Evolutionary conservation across 1,140 invertebrate genomes (phyloP).

Genomic region (Harlomillsia oculata): DNA sequence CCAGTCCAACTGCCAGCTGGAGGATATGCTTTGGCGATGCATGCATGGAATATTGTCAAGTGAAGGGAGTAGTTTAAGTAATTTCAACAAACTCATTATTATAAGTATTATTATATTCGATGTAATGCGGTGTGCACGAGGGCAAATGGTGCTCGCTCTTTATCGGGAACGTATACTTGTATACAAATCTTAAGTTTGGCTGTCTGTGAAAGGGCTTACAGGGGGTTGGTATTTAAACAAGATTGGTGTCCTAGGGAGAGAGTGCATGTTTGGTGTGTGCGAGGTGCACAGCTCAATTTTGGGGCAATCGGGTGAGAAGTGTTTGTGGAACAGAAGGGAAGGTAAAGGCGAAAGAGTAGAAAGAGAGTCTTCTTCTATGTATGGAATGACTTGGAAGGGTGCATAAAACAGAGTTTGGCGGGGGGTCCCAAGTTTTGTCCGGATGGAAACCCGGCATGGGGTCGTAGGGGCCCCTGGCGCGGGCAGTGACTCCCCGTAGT

Average conservation of each 20-base stretch:
- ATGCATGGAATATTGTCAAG: no score
- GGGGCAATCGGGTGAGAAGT: slow-evolving; percentile 21
- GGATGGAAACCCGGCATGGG: slow-evolving; percentile 26
- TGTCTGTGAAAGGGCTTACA: slow-evolving; percentile 13
- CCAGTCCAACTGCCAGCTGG: no score
- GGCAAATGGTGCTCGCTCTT: no score
- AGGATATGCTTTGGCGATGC: no score
- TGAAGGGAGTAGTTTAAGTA: no score
- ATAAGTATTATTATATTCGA: no score
- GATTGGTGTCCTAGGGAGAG: slow-evolving; percentile 18
- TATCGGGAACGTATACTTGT: no score
- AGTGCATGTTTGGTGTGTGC: slow-evolving; percentile 11
- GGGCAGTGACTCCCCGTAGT: slow-evolving; percentile 20
- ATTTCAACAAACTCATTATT: no score
- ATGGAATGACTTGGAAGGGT: slow-evolving; percentile 12
- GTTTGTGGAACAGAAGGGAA: neutral
- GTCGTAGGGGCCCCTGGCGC: slow-evolving; percentile 8
- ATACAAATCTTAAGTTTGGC: no score
- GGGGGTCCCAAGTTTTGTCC: slow-evolving; percentile 29
- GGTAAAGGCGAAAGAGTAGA: neutral
- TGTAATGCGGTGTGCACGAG: neutral
- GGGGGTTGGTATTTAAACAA: slow-evolving; percentile 24
- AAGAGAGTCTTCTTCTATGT: slow-evolving; percentile 14
- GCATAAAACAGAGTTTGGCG: slow-evolving; percentile 24
- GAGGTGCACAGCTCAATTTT: slow-evolving; percentile 6